Conservation (phyloP, 2,888 invertebrate species). For the Ernsta delagoae region DNA sequence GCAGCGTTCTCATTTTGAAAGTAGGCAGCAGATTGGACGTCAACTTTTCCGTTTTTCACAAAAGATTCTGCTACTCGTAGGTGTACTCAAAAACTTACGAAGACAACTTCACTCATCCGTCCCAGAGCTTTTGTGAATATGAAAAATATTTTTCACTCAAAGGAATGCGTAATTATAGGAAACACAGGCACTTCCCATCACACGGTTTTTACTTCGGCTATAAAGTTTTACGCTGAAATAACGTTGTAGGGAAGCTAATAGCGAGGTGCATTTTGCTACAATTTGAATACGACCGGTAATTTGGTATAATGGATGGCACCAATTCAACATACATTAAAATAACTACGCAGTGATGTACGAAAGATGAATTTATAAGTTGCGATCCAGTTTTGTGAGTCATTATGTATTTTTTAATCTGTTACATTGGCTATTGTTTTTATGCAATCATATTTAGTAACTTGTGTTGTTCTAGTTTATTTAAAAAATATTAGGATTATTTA, state of each 20-base stretch:
- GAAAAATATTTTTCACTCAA: constrained; percentile 33
- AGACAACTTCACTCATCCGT: constrained; percentile 29
- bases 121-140: constrained; percentile 34
- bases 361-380: constrained; percentile 21
- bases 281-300: constrained; percentile 58
- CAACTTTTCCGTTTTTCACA: constrained; percentile 69
- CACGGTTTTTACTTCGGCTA: constrained; percentile 16
- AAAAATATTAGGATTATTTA: not conserved
- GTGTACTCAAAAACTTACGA: constrained; percentile 63
- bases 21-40: constrained; percentile 72
- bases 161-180: constrained; percentile 34
- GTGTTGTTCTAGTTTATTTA: not conserved
- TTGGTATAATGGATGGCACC: constrained; percentile 59
- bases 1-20: constrained; percentile 68
- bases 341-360: constrained; percentile 28
- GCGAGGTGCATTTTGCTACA: constrained; percentile 59
- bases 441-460: not conserved
- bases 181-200: constrained; percentile 15
- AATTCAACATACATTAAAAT: constrained; percentile 57
- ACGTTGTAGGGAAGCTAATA: constrained; percentile 57
- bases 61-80: constrained; percentile 57
- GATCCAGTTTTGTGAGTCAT: not conserved
- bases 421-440: no score
- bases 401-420: not conserved
- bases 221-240: constrained; percentile 54